A percentile compares a stretch with the other conserved stretches of the same genome.
phyloP scores from a whole-genome alignment of 2,888 invertebrate species.

The Patella caerulea region DNA sequence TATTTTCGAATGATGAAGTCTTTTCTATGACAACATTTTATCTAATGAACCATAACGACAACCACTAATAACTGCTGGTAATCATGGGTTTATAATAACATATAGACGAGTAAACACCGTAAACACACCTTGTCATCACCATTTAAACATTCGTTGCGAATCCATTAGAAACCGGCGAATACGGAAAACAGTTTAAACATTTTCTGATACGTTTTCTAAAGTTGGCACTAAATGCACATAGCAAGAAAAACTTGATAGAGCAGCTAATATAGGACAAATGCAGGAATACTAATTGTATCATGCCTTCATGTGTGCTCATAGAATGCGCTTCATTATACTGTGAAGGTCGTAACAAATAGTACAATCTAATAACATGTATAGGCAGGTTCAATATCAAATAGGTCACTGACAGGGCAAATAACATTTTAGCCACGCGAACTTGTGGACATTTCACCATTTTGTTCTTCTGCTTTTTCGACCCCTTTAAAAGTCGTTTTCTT shows the following conservation, averaged over 20 bases:
- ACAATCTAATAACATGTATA: constrained; percentile 41
- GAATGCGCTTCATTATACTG: neutral
- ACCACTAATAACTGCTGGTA: no score
- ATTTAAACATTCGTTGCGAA: neutral
- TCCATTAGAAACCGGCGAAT: neutral
- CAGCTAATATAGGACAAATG: constrained; percentile 37
- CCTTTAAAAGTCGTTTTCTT: neutral
- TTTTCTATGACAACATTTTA: no score
- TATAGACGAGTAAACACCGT: no score
- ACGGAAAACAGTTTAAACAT: neutral
- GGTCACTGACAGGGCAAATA: constrained; percentile 40
- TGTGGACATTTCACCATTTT: constrained; percentile 28
- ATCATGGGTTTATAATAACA: no score
- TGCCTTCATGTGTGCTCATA: constrained; percentile 6
- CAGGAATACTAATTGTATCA: constrained; percentile 35
- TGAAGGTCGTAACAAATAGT: constrained; percentile 31
- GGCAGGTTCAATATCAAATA: constrained; percentile 41
- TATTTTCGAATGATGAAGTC: no score
- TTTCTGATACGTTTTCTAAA: constrained; percentile 32
- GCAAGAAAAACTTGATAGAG: constrained; percentile 41
- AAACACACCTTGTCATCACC: no score
- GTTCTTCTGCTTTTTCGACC: constrained; percentile 19
- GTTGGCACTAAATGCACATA: constrained; percentile 39
- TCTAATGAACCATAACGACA: no score
- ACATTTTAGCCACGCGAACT: constrained; percentile 41